Conservation (phyloP, 2,888 invertebrate species). For the Dicycla oo region DNA sequence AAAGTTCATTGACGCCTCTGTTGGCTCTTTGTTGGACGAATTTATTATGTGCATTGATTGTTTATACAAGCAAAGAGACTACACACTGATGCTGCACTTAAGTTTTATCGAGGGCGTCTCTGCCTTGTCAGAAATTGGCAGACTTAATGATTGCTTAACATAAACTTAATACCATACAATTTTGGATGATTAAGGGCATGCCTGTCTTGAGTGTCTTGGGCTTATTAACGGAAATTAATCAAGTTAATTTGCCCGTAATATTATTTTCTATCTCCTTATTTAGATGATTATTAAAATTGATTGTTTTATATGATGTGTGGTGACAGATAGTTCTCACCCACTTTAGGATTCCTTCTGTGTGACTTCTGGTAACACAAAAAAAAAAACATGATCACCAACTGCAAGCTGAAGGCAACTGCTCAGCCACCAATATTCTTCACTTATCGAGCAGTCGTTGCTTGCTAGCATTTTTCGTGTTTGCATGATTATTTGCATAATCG, state of each 20-base stretch:
- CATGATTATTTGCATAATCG: neutral
- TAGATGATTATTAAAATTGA: neutral
- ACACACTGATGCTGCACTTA: constrained; percentile 21
- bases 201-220: neutral
- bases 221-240: neutral
- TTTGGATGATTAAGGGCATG: neutral
- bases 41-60: constrained; percentile 37
- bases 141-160: neutral
- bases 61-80: constrained; percentile 2
- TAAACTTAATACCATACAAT: neutral
- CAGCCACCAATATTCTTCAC: neutral
- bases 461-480: constrained; percentile 1
- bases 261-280: neutral
- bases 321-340: too few species aligned
- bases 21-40: constrained; percentile 52
- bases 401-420: neutral
- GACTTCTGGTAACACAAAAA: neutral
- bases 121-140: neutral
- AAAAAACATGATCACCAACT: too few species aligned
- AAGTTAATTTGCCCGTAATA: neutral
- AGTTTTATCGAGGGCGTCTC: constrained; percentile 1
- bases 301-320: too few species aligned
- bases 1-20: constrained; percentile 70
- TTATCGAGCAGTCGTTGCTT: neutral
- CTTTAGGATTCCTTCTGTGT: neutral